Conservation (phyloP, 1,140 invertebrate genomes). For the Acromyrmex charruanus region DNA sequence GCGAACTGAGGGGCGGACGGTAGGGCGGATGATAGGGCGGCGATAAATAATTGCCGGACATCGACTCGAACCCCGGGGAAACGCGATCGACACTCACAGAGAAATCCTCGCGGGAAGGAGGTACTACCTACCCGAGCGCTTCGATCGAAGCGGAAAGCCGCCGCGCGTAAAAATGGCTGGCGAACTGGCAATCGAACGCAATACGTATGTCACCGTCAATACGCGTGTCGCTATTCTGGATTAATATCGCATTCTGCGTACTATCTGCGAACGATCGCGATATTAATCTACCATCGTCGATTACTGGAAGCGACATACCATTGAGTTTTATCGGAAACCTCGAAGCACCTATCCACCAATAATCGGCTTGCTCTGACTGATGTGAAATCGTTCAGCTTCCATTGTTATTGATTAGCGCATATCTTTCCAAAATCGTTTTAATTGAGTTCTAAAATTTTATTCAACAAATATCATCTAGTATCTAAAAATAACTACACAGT, state of each 20-base stretch:
- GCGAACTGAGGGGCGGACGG: slow-evolving; percentile 40
- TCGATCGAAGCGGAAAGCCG: slow-evolving; percentile 40
- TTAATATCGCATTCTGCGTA: slow-evolving; percentile 55
- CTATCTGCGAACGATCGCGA: slow-evolving; percentile 45
- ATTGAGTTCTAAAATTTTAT: background rate
- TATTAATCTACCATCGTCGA: slow-evolving; percentile 60
- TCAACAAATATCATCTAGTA: background rate
- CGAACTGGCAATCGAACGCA: slow-evolving; percentile 46
- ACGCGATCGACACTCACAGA: slow-evolving; percentile 60
- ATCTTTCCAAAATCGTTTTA: slow-evolving; percentile 4
- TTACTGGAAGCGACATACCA: slow-evolving; percentile 54
- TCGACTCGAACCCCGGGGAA: slow-evolving; percentile 56
- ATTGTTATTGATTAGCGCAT: slow-evolving; percentile 25
- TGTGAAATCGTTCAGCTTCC: slow-evolving; percentile 27
- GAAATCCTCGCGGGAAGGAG: slow-evolving; percentile 47
- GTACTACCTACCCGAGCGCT: slow-evolving; percentile 23
- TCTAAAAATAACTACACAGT: background rate
- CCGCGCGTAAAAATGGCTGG: slow-evolving; percentile 49
- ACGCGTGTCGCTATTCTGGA: slow-evolving; percentile 46
- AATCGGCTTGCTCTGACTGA: slow-evolving; percentile 48
- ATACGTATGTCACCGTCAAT: slow-evolving; percentile 60
- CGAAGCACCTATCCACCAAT: slow-evolving; percentile 56
- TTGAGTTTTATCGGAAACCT: slow-evolving; percentile 59
- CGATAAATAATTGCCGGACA: slow-evolving; percentile 64
- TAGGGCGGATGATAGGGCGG: slow-evolving; percentile 49